Base-by-base conservation (phyloP, 2,113 vertebrate species). In the Planiliza haematocheilus region DNA sequence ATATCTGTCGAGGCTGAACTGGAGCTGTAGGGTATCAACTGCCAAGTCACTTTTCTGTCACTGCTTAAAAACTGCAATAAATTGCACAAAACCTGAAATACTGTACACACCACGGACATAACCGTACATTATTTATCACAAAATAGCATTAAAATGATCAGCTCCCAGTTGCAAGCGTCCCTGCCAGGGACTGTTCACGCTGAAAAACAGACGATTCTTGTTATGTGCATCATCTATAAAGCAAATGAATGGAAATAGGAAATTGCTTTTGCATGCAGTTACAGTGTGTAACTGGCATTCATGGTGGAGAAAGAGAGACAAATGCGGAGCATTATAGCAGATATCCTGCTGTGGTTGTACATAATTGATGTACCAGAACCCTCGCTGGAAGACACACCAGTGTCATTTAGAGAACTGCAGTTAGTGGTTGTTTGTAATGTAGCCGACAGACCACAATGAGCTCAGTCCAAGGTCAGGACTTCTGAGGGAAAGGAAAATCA, bases 391-490 rank as follows among this genome's bases (percentile, higher is more conserved):
- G 74, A 73, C 51, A 72, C 43, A 59, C 8, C 42, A 50, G 51
- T 79, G 87, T 86, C 83, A 80, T 69, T 79, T 56, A 70, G 61
- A 72, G 57, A 58, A 21, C 34, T 59, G 70, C 78, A 59, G 74
- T 80, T 77, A 77, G 65, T 10, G 7, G 52, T 36, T 53, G 67
- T 48, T 70, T 73, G 82, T 79, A 69, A 79, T 65, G 65, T 73
- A 77, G 53, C 7, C 8, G 58, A 71, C 71, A 77, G 50, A 84
- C 58, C 58, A 65, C 70, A 82, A 56, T 51, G 69, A 83, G 70
- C 59, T 72, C 34, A 24, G 49, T 52, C 67, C 84, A 81, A 86
- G 85, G 82, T 87, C 80, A 77, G 61, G 65, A 76, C 85, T 74
- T 65, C 30, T 45, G 43, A 67, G 66, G 71, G 48, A 78, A 57